Conservation (phyloP, 2,888 invertebrate species). For the Epiblema foenella region DNA sequence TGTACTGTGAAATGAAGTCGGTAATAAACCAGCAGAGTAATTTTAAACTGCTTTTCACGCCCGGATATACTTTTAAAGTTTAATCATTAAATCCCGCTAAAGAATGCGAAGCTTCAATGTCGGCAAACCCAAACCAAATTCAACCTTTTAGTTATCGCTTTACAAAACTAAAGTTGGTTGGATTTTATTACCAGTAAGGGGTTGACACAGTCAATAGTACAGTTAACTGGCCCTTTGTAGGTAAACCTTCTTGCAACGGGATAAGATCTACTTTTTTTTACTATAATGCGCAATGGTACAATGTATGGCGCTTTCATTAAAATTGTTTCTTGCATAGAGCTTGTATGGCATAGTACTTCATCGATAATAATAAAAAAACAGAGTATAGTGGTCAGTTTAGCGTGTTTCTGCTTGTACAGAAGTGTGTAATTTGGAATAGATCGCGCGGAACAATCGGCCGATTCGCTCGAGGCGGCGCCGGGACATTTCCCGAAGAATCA, state of each 20-base stretch:
- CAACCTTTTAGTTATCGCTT: constrained; percentile 21
- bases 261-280: no score
- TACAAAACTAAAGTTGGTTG: constrained; percentile 15
- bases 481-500: constrained; percentile 72
- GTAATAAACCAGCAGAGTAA: neutral
- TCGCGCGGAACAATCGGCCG: constrained; percentile 62
- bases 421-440: constrained; percentile 43
- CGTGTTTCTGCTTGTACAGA: constrained; percentile 14
- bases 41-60: neutral
- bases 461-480: constrained; percentile 61
- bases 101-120: constrained; percentile 15
- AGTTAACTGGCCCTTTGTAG: no score
- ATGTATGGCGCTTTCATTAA: no score
- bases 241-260: no score
- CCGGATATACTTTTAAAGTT: constrained; percentile 9
- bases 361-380: no score
- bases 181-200: constrained; percentile 28
- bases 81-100: constrained; percentile 27
- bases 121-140: constrained; percentile 22
- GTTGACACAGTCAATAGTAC: constrained; percentile 5
- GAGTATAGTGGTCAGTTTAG: no score
- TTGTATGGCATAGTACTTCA: no score
- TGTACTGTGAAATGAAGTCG: neutral
- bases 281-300: no score
- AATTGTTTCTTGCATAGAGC: no score